Conservation (phyloP, 2,888 invertebrate genomes). For the Ectemnius lituratus region DNA sequence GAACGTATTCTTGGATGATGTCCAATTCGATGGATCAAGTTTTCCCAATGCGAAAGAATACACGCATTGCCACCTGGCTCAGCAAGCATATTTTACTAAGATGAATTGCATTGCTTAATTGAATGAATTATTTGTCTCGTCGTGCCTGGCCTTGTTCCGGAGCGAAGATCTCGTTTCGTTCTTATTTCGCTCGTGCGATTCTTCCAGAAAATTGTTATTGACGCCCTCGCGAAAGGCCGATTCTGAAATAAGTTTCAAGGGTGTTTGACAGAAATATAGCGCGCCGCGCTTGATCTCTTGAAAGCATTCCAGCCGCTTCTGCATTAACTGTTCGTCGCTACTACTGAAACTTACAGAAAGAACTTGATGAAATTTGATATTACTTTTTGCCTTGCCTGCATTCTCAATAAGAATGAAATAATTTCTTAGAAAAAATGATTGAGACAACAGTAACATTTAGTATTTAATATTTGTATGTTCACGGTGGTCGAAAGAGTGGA, state of each 20-base stretch:
- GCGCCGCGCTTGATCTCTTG: slow-evolving; percentile 42
- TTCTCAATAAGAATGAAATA: background rate
- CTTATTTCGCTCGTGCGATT: background rate
- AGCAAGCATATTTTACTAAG: background rate
- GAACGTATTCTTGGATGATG: too few relatives aligned
- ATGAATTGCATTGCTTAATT: slow-evolving; percentile 1
- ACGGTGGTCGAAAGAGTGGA: background rate
- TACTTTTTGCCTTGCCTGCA: background rate
- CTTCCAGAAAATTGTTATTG: slow-evolving; percentile 24
- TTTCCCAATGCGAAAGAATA: too few relatives aligned
- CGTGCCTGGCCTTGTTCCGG: background rate
- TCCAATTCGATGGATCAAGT: too few relatives aligned
- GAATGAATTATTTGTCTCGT: background rate
- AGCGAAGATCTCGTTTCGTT: background rate
- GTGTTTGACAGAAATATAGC: slow-evolving; percentile 55
- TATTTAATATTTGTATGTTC: background rate
- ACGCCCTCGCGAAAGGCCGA: slow-evolving; percentile 10
- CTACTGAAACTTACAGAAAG: slow-evolving; percentile 13
- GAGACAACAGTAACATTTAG: too few relatives aligned
- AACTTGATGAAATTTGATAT: slow-evolving; percentile 33
- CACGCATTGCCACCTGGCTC: too few relatives aligned
- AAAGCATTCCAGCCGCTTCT: slow-evolving; percentile 53
- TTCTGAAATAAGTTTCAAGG: slow-evolving; percentile 51
- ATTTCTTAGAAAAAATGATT: background rate
- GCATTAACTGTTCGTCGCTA: slow-evolving; percentile 33